A percentile compares a stretch with the other conserved stretches of the same genome.
phyloP scores from a whole-genome alignment of 2,888 invertebrate species.

The Macrosiphum euphorbiae region DNA sequence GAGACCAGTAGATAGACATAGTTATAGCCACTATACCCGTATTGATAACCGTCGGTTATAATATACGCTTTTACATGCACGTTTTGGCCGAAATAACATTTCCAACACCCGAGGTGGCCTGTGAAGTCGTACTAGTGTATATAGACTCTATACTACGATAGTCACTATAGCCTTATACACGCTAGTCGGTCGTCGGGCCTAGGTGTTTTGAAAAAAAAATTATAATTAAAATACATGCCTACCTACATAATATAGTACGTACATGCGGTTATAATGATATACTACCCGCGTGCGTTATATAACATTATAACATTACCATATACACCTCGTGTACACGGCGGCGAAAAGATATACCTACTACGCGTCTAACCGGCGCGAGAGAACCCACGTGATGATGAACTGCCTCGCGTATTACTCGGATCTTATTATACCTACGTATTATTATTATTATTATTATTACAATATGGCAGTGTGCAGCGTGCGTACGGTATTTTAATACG shows the following conservation, averaged over 20 bases:
- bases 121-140: background rate
- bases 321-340: background rate
- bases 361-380: background rate
- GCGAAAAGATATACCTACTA: background rate
- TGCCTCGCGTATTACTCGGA: background rate
- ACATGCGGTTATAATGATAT: background rate
- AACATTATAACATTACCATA: background rate
- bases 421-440: constrained; percentile 1
- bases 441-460: background rate
- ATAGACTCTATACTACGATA: background rate
- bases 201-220: background rate
- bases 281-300: background rate
- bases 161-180: background rate
- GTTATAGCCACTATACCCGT: background rate
- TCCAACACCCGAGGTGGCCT: background rate
- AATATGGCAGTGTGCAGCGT: too few relatives aligned
- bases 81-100: background rate
- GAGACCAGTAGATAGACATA: background rate
- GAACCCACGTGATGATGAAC: background rate
- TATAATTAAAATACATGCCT: background rate
- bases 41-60: background rate
- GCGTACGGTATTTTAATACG: constrained; percentile 49
- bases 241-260: background rate
- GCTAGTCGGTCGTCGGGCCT: background rate
- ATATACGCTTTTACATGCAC: background rate